Evolutionary conservation across 2,113 vertebrate species (phyloP).

Genomic region (Catharus bicknelli): DNA sequence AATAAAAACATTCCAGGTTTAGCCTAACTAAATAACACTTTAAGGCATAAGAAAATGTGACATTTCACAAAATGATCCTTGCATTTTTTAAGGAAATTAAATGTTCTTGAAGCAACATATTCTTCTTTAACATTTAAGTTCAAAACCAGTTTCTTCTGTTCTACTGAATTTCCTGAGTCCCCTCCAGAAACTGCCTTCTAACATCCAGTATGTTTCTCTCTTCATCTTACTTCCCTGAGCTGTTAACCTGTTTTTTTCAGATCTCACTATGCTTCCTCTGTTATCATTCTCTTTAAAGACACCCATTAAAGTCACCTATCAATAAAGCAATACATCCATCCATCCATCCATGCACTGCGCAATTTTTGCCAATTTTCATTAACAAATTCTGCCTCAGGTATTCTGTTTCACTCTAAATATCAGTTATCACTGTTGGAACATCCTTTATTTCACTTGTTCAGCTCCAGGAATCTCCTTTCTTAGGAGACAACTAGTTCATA

Average conservation of each 20-base stretch:
- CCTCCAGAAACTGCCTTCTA: background rate
- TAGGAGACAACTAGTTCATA: background rate
- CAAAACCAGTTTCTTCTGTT: background rate
- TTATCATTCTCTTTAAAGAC: background rate
- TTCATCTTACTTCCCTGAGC: background rate
- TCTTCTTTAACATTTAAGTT: background rate
- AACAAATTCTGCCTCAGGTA: background rate
- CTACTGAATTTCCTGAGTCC: background rate
- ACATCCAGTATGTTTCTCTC: background rate
- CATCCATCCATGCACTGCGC: background rate
- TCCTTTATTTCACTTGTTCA: background rate
- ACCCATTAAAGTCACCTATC: background rate
- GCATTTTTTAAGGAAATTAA: background rate
- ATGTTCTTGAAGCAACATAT: background rate
- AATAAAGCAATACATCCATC: background rate
- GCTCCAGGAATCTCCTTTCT: background rate
- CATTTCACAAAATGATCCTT: background rate
- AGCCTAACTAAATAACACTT: background rate
- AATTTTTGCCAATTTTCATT: background rate
- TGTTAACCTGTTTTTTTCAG: background rate
- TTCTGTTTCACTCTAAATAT: background rate
- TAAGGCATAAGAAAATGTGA: background rate
- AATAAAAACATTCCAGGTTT: background rate
- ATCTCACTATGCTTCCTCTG: background rate
- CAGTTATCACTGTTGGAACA: background rate